These are phyloP conservation scores for Ammodytes dubius DNA, from an alignment of 2,113 vertebrate species.

Conservation along the genomic window DNA sequence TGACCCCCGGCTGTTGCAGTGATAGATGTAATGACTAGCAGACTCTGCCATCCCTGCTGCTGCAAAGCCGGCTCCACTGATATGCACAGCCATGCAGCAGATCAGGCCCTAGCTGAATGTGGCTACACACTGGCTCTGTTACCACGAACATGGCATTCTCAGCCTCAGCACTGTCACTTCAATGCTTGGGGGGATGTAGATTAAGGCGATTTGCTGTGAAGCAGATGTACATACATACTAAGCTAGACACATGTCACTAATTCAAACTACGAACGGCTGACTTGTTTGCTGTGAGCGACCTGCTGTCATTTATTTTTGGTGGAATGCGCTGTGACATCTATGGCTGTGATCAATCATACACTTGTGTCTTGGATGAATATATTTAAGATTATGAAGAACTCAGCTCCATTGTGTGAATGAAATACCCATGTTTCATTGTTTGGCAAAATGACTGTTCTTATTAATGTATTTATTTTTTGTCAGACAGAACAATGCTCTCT, in stretches of 20 bases:
- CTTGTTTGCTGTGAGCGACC: slow-evolving; percentile 51
- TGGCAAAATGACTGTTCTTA: neutral
- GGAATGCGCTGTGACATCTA: slow-evolving; percentile 12
- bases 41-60: slow-evolving; percentile 71
- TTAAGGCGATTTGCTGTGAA: slow-evolving; percentile 63
- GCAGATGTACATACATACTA: slow-evolving; percentile 68
- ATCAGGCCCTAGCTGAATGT: slow-evolving; percentile 55
- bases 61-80: slow-evolving; percentile 65
- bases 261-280: slow-evolving; percentile 39
- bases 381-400: neutral
- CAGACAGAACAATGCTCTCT: neutral
- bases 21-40: slow-evolving; percentile 67
- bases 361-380: slow-evolving; percentile 8
- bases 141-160: slow-evolving; percentile 38
- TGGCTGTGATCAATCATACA: slow-evolving; percentile 23
- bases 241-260: slow-evolving; percentile 56
- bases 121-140: slow-evolving; percentile 61
- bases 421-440: neutral
- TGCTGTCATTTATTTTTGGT: slow-evolving; percentile 38
- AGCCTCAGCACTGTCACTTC: slow-evolving; percentile 48
- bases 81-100: slow-evolving; percentile 75
- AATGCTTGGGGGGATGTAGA: slow-evolving; percentile 55
- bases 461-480: neutral
- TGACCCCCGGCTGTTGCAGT: slow-evolving; percentile 53
- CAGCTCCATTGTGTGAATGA: neutral